phyloP scores from a whole-genome alignment of 2,113 vertebrate species.

The Oryzias woworae region DNA sequence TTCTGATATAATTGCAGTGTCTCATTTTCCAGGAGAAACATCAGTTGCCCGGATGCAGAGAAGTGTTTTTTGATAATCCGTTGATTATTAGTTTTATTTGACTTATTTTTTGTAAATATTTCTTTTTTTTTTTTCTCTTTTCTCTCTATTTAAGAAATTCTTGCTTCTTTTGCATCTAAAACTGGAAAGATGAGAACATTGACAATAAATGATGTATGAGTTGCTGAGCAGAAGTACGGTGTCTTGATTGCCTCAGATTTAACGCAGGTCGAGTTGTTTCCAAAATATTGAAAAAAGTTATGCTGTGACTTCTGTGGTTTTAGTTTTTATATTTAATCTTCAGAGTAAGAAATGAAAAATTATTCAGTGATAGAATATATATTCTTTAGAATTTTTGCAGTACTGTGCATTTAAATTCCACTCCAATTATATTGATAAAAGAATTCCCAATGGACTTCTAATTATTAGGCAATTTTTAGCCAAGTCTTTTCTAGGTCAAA shows the following conservation, averaged over 20 bases:
- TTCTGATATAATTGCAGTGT: conserved; percentile 78
- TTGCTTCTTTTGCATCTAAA: conserved; percentile 90
- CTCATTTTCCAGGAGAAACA: conserved; percentile 71
- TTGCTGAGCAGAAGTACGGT: conserved; percentile 58
- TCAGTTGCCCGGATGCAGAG: conserved; percentile 83
- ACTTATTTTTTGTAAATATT: conserved; percentile 86
- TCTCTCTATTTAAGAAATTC: conserved; percentile 91
- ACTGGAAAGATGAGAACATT: conserved; percentile 84
- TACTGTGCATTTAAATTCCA: too few species aligned
- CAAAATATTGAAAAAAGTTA: too few species aligned
- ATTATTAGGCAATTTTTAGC: too few species aligned
- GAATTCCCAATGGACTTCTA: too few species aligned
- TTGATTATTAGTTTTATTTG: conserved; percentile 87
- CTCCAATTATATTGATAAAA: too few species aligned
- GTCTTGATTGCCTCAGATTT: not conserved
- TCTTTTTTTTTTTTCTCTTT: conserved; percentile 76
- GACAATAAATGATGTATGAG: conserved; percentile 82
- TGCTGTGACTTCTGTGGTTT: too few species aligned
- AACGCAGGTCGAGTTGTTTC: not conserved
- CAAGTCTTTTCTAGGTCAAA: too few species aligned
- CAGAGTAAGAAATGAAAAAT: too few species aligned
- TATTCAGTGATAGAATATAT: too few species aligned
- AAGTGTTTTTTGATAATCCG: conserved; percentile 87
- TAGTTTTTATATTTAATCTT: too few species aligned
- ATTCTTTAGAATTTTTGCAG: too few species aligned